A percentile compares a stretch with the other conserved stretches of the same genome.
These are phyloP conservation scores for Tineola bisselliella DNA, from an alignment of 2,888 invertebrate genomes.

Conservation along the genomic window DNA sequence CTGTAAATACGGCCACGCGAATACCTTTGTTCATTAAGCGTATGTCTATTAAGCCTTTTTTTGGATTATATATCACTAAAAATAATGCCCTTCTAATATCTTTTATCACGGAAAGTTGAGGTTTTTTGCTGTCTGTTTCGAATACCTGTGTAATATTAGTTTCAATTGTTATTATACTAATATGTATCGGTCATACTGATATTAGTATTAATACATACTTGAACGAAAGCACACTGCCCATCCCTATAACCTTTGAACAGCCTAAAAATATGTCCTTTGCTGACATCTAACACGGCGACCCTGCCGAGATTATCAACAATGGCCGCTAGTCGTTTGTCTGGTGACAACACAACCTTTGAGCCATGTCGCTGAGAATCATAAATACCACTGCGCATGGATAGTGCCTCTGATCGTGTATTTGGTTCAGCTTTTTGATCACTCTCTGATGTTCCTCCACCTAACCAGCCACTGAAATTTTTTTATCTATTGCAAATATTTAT, in stretches of 20 bases:
- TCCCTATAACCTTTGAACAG: slow-evolving; percentile 97
- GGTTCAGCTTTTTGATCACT: slow-evolving; percentile 41
- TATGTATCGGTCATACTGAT: too few species aligned
- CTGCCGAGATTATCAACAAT: slow-evolving; percentile 89
- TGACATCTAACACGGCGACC: slow-evolving; percentile 85
- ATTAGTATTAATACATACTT: slow-evolving; percentile 58
- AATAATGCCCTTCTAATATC: slow-evolving; percentile 77
- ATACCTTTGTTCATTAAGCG: slow-evolving; percentile 91
- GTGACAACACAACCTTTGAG: slow-evolving; percentile 78
- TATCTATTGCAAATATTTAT: slow-evolving; percentile 36
- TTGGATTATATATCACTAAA: slow-evolving; percentile 91
- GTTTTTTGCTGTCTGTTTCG: slow-evolving; percentile 51
- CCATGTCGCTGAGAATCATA: slow-evolving; percentile 83
- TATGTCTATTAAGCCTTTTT: slow-evolving; percentile 91
- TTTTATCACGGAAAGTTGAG: slow-evolving; percentile 47
- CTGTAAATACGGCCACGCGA: slow-evolving; percentile 90
- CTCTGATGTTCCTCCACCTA: slow-evolving; percentile 43
- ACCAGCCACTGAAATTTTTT: slow-evolving; percentile 55
- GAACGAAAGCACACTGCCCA: slow-evolving; percentile 94
- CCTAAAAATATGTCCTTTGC: slow-evolving; percentile 79
- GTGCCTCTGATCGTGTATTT: slow-evolving; percentile 73
- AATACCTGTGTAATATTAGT: slow-evolving; percentile 45
- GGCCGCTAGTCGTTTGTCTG: slow-evolving; percentile 81
- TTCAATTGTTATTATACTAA: too few species aligned
- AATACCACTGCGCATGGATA: slow-evolving; percentile 83